These are phyloP conservation scores for Uloborus diversus DNA, from an alignment of 1,140 invertebrate species.

Conservation along the genomic window DNA sequence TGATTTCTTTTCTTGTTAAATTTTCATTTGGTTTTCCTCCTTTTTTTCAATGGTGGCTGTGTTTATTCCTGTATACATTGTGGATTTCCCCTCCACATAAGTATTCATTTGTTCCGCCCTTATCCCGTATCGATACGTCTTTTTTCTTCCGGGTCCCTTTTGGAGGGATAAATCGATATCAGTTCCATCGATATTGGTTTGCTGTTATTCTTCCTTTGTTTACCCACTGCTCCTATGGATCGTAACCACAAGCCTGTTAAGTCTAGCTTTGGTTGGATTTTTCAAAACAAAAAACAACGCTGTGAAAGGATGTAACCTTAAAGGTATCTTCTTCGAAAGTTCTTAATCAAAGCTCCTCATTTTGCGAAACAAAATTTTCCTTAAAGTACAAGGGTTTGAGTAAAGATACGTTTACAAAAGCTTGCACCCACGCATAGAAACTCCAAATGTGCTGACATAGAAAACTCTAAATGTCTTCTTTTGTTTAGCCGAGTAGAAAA, in stretches of 20 bases:
- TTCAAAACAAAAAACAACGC: too few relatives aligned
- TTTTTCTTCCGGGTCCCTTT: not conserved
- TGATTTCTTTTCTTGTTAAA: slow-evolving; percentile 34
- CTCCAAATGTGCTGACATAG: too few relatives aligned
- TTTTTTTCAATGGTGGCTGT: not conserved
- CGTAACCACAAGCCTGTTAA: not conserved
- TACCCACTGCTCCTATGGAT: slow-evolving; percentile 36
- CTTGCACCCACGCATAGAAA: too few relatives aligned
- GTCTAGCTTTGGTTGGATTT: not conserved
- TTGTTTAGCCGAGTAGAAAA: too few relatives aligned
- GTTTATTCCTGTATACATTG: slow-evolving; percentile 35
- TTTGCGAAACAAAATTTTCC: too few relatives aligned
- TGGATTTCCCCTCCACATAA: slow-evolving; percentile 10
- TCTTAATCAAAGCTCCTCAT: too few relatives aligned
- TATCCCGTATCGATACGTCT: slow-evolving; percentile 42
- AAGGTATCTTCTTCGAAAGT: too few relatives aligned
- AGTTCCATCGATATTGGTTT: slow-evolving; percentile 48
- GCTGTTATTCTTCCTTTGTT: slow-evolving; percentile 35
- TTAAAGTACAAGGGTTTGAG: too few relatives aligned
- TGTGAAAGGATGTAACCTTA: too few relatives aligned
- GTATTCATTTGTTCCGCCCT: slow-evolving; percentile 42
- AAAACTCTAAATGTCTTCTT: too few relatives aligned
- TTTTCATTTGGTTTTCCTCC: slow-evolving; percentile 39
- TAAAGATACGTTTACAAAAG: too few relatives aligned
- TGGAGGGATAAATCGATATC: slow-evolving; percentile 9